These are phyloP conservation scores for Automeris io DNA, from an alignment of 2,888 invertebrate genomes.

Conservation along the genomic window DNA sequence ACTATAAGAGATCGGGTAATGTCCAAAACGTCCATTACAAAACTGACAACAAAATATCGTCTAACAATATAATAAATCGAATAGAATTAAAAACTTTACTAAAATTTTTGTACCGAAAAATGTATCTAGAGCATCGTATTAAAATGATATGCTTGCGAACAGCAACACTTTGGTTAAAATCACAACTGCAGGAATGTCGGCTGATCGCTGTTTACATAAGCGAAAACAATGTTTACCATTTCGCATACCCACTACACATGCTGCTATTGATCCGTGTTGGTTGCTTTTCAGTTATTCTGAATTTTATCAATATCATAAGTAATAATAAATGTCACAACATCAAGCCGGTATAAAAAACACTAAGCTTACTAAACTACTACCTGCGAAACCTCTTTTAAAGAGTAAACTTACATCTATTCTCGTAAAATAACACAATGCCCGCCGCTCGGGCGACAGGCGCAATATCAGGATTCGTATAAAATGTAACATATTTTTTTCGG, in stretches of 20 bases:
- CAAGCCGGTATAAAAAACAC: conserved; percentile 78
- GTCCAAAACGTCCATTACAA: conserved; percentile 42
- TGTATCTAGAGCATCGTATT: conserved; percentile 63
- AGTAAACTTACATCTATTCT: conserved; percentile 70
- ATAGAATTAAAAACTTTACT: conserved; percentile 68
- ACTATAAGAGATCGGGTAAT: conserved; percentile 20
- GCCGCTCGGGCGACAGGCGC: conserved; percentile 32
- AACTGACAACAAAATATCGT: conserved; percentile 57
- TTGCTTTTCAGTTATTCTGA: conserved; percentile 59
- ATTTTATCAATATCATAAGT: conserved; percentile 58
- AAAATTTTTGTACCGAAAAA: conserved; percentile 67
- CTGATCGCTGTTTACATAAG: conserved; percentile 39
- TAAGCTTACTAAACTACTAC: conserved; percentile 77
- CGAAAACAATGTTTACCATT: conserved; percentile 37
- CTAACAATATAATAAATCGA: conserved; percentile 70
- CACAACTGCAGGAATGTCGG: conserved; percentile 53
- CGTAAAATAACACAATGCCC: conserved; percentile 67
- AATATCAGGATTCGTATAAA: conserved; percentile 67
- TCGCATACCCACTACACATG: conserved; percentile 68
- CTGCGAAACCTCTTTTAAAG: conserved; percentile 76
- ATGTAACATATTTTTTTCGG: conserved; percentile 67
- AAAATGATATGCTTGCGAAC: conserved; percentile 74
- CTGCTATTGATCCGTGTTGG: conserved; percentile 62
- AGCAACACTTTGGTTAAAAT: conserved; percentile 71
- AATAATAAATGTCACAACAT: conserved; percentile 76